Conservation (phyloP, 2,113 vertebrate genomes). For the Dipodomys ordii region DNA sequence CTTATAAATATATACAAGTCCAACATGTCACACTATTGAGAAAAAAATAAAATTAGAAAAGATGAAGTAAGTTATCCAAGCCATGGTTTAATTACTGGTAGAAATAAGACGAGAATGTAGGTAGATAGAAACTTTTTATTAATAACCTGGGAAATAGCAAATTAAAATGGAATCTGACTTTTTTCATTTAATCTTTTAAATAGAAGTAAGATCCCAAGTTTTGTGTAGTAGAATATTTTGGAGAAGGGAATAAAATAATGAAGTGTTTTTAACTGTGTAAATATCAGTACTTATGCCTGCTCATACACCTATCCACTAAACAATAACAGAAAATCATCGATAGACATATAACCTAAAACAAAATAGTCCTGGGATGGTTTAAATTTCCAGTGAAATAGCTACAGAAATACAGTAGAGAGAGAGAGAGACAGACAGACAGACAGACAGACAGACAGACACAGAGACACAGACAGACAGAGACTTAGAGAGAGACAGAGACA, state of each 20-base stretch:
- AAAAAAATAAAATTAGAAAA: too few relatives aligned
- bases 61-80: too few relatives aligned
- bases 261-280: neutral
- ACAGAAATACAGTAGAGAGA: too few relatives aligned
- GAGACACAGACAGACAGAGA: too few relatives aligned
- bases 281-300: too few relatives aligned
- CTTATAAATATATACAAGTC: too few relatives aligned
- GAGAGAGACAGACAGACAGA: too few relatives aligned
- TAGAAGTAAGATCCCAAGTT: constrained; percentile 38
- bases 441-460: too few relatives aligned
- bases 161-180: constrained; percentile 1
- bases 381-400: too few relatives aligned
- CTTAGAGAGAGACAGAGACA: too few relatives aligned
- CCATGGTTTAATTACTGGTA: neutral
- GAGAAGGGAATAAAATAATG: neutral
- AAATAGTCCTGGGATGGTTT: neutral
- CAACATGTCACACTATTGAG: too few relatives aligned
- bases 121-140: neutral
- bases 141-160: constrained; percentile 17
- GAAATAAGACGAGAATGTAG: neutral
- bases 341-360: neutral
- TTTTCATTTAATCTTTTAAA: constrained; percentile 54
- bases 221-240: neutral
- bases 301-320: too few relatives aligned
- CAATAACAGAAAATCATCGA: neutral